phyloP scores from a whole-genome alignment of 1,140 invertebrate genomes.

The Laupala kohalensis region DNA sequence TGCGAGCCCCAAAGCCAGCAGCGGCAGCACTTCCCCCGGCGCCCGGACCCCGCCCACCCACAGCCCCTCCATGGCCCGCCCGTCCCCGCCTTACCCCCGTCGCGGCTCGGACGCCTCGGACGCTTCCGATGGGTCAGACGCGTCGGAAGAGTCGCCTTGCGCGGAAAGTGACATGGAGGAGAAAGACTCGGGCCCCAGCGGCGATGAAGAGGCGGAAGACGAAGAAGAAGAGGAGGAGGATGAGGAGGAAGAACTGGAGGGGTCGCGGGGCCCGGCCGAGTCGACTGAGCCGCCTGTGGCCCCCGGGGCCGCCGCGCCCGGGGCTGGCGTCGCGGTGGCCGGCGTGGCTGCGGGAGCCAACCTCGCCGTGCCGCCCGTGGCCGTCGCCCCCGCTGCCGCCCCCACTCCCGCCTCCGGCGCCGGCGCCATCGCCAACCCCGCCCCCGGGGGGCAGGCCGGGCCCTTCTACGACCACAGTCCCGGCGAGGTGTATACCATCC shows the following conservation, averaged over 20 bases:
- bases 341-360: slow-evolving; percentile 6
- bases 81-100: neutral
- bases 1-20: neutral
- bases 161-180: neutral
- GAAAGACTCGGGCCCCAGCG: neutral
- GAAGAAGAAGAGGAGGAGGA: neutral
- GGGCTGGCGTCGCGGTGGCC: neutral
- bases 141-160: neutral
- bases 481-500: slow-evolving; percentile 39
- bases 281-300: neutral
- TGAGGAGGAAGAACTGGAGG: neutral
- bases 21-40: neutral
- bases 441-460: neutral
- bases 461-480: slow-evolving; percentile 31
- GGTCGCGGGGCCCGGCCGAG: neutral
- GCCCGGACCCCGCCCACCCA: neutral
- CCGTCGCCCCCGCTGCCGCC: too few relatives aligned
- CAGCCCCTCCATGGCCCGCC: neutral
- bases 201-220: neutral
- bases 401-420: too few relatives aligned
- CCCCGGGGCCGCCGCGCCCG: too few relatives aligned
- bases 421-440: neutral
- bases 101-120: neutral
- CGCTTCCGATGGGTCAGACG: neutral
- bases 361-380: neutral